Percentiles rank a stretch among this genome's conserved stretches.
Evolutionary conservation across 2,888 invertebrate species (phyloP).

Genomic region (Glyphotaelius pellucidus): DNA sequence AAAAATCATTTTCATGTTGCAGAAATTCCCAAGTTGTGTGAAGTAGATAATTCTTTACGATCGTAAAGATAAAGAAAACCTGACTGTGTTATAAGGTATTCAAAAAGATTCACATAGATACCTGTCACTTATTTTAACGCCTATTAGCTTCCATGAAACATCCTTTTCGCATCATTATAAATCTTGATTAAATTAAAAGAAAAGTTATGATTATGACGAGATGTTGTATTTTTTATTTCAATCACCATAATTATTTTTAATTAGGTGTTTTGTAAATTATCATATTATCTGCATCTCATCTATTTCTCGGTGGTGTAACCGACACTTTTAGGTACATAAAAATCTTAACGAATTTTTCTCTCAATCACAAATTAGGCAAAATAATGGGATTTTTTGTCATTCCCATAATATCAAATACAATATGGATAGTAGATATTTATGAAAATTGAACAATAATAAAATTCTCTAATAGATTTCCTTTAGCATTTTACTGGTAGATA

Average conservation of each 20-base stretch:
- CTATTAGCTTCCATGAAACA: slow-evolving; percentile 3
- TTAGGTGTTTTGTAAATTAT: neutral
- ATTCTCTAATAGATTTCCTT: neutral
- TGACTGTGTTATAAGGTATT: neutral
- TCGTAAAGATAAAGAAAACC: neutral
- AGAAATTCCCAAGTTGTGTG: neutral
- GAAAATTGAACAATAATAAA: neutral
- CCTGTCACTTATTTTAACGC: neutral
- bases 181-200: slow-evolving; percentile 19
- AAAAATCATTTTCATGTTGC: neutral
- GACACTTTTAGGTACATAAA: neutral
- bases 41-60: neutral
- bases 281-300: neutral
- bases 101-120: neutral
- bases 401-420: neutral
- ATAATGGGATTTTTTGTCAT: neutral
- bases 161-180: slow-evolving; percentile 37
- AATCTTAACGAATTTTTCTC: neutral
- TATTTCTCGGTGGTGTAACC: neutral
- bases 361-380: neutral
- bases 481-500: neutral
- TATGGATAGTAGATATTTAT: neutral
- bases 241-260: neutral
- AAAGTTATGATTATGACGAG: slow-evolving; percentile 32
- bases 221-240: slow-evolving; percentile 7